Percentiles rank a stretch among this genome's conserved stretches.
These are phyloP conservation scores for Murina feae DNA, from an alignment of 2,113 vertebrate genomes.

Conservation along the genomic window DNA sequence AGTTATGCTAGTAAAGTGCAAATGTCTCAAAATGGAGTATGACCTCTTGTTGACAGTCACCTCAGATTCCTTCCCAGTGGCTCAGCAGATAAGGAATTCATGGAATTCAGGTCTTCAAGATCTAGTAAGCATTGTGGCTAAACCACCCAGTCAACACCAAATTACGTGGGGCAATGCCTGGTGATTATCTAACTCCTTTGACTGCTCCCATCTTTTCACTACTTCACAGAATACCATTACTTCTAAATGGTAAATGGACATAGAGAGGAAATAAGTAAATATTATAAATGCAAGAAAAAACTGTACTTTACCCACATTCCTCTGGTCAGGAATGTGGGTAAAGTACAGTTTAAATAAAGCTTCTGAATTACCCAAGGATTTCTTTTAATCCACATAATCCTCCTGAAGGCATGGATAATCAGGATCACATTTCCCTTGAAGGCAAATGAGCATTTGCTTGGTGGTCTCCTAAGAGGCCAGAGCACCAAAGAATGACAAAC, in stretches of 20 bases:
- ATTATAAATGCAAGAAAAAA: slow-evolving; percentile 37
- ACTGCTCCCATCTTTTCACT: not conserved
- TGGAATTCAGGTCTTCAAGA: slow-evolving; percentile 69
- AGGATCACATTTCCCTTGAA: slow-evolving; percentile 49
- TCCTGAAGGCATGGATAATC: slow-evolving; percentile 48
- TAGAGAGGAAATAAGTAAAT: slow-evolving; percentile 18
- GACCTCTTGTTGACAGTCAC: slow-evolving; percentile 67
- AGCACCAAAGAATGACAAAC: not conserved
- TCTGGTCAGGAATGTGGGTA: slow-evolving; percentile 62
- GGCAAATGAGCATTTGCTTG: slow-evolving; percentile 43
- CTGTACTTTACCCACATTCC: no score
- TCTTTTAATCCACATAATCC: slow-evolving; percentile 69
- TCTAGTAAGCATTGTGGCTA: slow-evolving; percentile 57
- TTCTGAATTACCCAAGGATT: slow-evolving; percentile 64
- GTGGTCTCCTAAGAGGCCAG: not conserved
- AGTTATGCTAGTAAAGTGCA: slow-evolving; percentile 21
- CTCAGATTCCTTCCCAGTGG: slow-evolving; percentile 58
- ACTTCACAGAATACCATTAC: not conserved
- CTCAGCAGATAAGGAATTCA: slow-evolving; percentile 71
- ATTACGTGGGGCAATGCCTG: not conserved
- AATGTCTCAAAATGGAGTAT: slow-evolving; percentile 67
- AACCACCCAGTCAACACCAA: slow-evolving; percentile 48
- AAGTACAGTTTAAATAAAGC: slow-evolving; percentile 65
- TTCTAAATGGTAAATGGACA: not conserved
- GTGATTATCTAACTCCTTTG: slow-evolving; percentile 7